Conservation (phyloP, 37 sponge, comb jelly and placozoan genomes). For the Diacarnus erythraeanus region DNA sequence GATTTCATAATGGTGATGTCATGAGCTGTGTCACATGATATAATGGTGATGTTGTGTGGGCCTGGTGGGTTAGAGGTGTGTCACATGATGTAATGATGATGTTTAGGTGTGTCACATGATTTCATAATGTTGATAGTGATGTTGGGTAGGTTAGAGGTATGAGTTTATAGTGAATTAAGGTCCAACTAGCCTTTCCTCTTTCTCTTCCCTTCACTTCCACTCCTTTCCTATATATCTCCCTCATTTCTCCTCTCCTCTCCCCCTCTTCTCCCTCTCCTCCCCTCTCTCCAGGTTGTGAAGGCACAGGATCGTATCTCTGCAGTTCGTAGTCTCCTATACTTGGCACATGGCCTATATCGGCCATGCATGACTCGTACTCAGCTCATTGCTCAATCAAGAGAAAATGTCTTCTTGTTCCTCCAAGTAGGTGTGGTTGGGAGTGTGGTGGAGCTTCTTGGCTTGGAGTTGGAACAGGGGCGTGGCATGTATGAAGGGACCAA, state of each 20-base stretch:
- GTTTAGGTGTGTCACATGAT: too few species aligned
- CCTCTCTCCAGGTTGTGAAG: constrained; percentile 16
- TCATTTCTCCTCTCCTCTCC: background rate
- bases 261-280: background rate
- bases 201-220: too few species aligned
- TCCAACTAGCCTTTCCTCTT: too few species aligned
- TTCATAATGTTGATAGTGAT: too few species aligned
- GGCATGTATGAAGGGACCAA: constrained; percentile 44
- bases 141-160: too few species aligned
- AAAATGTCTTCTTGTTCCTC: constrained; percentile 59
- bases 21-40: too few species aligned
- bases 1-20: too few species aligned
- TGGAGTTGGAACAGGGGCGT: constrained; percentile 62
- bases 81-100: too few species aligned
- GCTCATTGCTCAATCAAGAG: constrained; percentile 4
- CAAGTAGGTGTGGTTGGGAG: constrained; percentile 58
- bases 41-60: too few species aligned
- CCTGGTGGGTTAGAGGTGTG: too few species aligned
- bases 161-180: too few species aligned
- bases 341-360: constrained; percentile 62
- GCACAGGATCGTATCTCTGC: constrained; percentile 47
- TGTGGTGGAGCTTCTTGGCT: constrained; percentile 42
- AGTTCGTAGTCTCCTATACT: constrained; percentile 60
- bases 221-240: too few species aligned
- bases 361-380: constrained; percentile 28